Conservation (phyloP, 2,888 invertebrate species). For the Ferdinandea cuprea region DNA sequence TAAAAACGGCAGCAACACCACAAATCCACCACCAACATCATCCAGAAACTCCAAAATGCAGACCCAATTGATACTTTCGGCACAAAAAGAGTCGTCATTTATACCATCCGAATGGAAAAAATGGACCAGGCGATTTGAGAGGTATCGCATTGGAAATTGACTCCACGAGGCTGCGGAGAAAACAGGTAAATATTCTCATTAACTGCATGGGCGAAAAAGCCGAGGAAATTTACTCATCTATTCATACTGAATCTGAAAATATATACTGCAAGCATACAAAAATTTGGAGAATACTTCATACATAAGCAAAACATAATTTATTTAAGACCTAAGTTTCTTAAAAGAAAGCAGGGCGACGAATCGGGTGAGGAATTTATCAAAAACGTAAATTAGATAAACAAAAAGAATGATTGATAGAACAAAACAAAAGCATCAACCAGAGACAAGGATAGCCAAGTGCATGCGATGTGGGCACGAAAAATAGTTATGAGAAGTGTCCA, state of each 20-base stretch:
- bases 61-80: not conserved
- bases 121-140: constrained; percentile 18
- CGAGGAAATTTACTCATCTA: constrained; percentile 12
- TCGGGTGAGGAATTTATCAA: constrained; percentile 21
- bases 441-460: no score
- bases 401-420: no score
- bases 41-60: constrained; percentile 4
- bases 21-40: not conserved
- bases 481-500: constrained; percentile 12
- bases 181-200: constrained; percentile 23
- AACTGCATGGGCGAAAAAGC: constrained; percentile 29
- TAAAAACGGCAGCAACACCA: not conserved
- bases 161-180: constrained; percentile 1
- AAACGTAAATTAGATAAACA: no score
- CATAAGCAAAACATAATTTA: constrained; percentile 10
- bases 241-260: constrained; percentile 4
- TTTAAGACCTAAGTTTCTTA: constrained; percentile 12
- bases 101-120: constrained; percentile 25
- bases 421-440: no score
- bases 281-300: constrained; percentile 8
- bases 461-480: no score
- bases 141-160: constrained; percentile 18
- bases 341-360: constrained; percentile 21
- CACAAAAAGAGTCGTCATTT: constrained; percentile 20
- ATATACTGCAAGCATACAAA: constrained; percentile 20